Conservation (phyloP, 2,888 invertebrate genomes). For the Cremastinae sp. region DNA sequence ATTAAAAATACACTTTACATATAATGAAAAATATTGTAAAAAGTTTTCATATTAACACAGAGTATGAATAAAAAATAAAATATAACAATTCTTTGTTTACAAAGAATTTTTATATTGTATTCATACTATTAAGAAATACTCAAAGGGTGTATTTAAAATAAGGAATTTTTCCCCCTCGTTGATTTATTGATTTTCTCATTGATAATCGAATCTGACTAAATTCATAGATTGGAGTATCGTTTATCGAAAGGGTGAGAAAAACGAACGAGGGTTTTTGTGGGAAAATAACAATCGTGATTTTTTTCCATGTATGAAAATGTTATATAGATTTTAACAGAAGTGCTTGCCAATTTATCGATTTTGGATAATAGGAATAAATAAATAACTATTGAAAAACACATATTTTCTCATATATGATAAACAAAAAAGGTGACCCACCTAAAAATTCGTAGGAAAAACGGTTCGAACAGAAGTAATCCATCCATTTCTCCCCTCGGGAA, state of each 20-base stretch:
- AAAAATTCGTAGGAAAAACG: slow-evolving; percentile 2
- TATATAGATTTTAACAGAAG: not conserved
- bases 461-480: slow-evolving; percentile 12
- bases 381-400: not conserved
- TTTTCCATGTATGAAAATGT: too few species aligned
- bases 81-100: too few species aligned
- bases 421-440: slow-evolving; percentile 22
- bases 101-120: too few species aligned
- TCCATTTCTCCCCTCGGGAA: slow-evolving; percentile 16
- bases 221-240: slow-evolving; percentile 6
- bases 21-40: too few species aligned
- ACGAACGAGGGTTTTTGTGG: not conserved
- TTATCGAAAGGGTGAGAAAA: not conserved
- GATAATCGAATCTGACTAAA: slow-evolving; percentile 18
- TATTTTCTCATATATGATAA: not conserved
- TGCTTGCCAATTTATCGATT: not conserved
- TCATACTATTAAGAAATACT: too few species aligned
- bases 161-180: slow-evolving; percentile 21
- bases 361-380: too few species aligned
- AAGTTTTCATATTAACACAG: too few species aligned
- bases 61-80: too few species aligned
- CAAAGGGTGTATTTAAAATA: not conserved
- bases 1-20: too few species aligned
- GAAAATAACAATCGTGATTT: not conserved
- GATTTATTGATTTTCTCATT: slow-evolving; percentile 43